Conservation (phyloP, 1,140 invertebrate genomes). For the Leptinotarsa defecta region DNA sequence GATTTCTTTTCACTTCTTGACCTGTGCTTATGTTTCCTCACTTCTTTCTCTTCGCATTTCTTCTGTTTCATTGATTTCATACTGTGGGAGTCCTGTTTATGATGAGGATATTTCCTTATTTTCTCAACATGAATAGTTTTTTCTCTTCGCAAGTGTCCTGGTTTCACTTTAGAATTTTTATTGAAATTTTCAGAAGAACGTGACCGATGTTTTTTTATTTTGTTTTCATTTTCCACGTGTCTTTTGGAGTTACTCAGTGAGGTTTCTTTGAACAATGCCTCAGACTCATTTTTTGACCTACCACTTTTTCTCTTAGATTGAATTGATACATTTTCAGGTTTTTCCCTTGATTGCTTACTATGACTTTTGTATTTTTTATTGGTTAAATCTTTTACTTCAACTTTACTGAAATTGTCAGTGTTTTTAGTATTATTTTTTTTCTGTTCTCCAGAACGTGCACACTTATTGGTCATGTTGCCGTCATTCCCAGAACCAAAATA, state of each 20-base stretch:
- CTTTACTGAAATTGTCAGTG: too few relatives aligned
- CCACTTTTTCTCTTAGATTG: neutral
- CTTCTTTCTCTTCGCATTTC: neutral
- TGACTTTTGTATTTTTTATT: too few relatives aligned
- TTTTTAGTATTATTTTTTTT: too few relatives aligned
- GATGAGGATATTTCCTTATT: neutral
- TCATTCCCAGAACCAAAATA: too few relatives aligned
- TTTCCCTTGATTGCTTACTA: too few relatives aligned
- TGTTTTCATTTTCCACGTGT: neutral
- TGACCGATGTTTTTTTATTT: conserved; percentile 3
- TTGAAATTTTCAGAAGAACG: neutral
- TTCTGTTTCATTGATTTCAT: neutral
- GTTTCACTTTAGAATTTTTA: neutral
- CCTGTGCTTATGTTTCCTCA: neutral
- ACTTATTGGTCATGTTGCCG: too few relatives aligned
- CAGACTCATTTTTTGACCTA: neutral
- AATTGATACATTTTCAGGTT: conserved; percentile 5
- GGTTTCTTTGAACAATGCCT: neutral
- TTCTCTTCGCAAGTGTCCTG: neutral
- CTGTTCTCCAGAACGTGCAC: too few relatives aligned
- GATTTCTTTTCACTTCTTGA: conserved; percentile 6
- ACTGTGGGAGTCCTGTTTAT: neutral
- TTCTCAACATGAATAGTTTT: conserved; percentile 21
- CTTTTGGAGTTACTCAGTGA: neutral
- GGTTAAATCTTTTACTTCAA: too few relatives aligned